Evolutionary conservation across 1,140 invertebrate genomes (phyloP).

Genomic region (Caenorhabditis inopinata): DNA sequence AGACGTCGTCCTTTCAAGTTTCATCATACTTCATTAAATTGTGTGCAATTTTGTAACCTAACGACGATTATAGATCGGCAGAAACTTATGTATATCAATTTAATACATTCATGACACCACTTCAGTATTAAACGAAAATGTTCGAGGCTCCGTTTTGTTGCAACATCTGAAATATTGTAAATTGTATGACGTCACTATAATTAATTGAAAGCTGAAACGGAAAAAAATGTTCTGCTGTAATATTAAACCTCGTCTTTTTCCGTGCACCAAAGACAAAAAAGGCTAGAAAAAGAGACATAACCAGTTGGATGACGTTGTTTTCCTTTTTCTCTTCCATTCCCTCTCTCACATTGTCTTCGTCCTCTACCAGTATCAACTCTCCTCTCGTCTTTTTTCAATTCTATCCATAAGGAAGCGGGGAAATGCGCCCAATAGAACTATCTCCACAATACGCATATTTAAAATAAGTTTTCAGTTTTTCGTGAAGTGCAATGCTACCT

Average conservation of each 20-base stretch:
- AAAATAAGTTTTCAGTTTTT: neutral
- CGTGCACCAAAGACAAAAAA: neutral
- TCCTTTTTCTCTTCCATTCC: neutral
- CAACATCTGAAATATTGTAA: too few relatives aligned
- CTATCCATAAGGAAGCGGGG: neutral
- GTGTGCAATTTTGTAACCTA: neutral
- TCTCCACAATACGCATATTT: neutral
- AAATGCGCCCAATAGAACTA: neutral
- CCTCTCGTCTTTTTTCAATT: neutral
- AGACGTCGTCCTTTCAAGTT: too few relatives aligned
- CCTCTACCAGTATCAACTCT: neutral
- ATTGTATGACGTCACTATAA: neutral
- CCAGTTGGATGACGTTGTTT: slow-evolving; percentile 28
- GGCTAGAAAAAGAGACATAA: neutral
- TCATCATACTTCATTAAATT: too few relatives aligned
- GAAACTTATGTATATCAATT: too few relatives aligned
- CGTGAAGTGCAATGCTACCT: too few relatives aligned
- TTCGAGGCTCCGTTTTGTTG: too few relatives aligned
- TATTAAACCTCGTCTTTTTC: slow-evolving; percentile 1
- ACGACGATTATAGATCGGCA: too few relatives aligned
- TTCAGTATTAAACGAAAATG: too few relatives aligned
- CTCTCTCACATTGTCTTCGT: neutral
- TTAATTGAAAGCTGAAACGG: neutral
- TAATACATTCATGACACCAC: neutral
- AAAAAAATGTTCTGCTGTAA: neutral